phyloP scores from a whole-genome alignment of 2,113 vertebrate species.

The Tetraodon nigroviridis region DNA sequence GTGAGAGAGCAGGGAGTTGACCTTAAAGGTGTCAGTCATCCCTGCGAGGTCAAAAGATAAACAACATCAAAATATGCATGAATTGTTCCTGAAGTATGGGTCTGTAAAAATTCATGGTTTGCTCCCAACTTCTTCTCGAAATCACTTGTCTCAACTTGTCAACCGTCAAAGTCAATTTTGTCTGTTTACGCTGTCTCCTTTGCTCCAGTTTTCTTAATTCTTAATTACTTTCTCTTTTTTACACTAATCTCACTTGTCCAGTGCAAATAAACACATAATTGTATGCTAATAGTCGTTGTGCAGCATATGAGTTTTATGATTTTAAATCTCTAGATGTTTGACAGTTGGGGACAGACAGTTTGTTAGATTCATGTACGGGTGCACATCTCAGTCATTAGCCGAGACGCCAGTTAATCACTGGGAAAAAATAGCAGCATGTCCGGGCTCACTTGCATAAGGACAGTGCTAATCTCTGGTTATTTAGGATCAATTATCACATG shows the following conservation, averaged over 20 bases:
- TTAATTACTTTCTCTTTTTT: conserved; percentile 3
- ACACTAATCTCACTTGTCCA: conserved; percentile 3
- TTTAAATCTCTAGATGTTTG: conserved; percentile 22
- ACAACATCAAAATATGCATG: conserved; percentile 61
- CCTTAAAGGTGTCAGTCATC: conserved; percentile 64
- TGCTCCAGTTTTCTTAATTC: conserved; percentile 1
- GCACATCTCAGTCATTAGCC: conserved; percentile 49
- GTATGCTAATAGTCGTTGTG: not conserved
- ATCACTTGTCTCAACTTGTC: conserved; percentile 40
- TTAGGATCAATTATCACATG: conserved; percentile 53
- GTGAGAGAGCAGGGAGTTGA: conserved; percentile 37
- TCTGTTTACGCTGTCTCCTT: not conserved
- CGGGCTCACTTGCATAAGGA: conserved; percentile 3
- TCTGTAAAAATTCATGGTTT: conserved; percentile 22
- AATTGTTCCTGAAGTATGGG: conserved; percentile 63
- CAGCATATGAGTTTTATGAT: too few species aligned
- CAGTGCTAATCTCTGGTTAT: conserved; percentile 21
- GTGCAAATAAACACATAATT: conserved; percentile 10
- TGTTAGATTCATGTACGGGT: conserved; percentile 49
- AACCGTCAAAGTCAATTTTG: conserved; percentile 24
- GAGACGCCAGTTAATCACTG: conserved; percentile 22
- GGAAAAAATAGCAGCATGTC: conserved; percentile 21
- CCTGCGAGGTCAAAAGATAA: conserved; percentile 60
- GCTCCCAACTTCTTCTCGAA: conserved; percentile 17
- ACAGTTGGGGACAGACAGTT: conserved; percentile 24